Conservation (phyloP, 1,140 invertebrate species). For the Euschistus heros region DNA sequence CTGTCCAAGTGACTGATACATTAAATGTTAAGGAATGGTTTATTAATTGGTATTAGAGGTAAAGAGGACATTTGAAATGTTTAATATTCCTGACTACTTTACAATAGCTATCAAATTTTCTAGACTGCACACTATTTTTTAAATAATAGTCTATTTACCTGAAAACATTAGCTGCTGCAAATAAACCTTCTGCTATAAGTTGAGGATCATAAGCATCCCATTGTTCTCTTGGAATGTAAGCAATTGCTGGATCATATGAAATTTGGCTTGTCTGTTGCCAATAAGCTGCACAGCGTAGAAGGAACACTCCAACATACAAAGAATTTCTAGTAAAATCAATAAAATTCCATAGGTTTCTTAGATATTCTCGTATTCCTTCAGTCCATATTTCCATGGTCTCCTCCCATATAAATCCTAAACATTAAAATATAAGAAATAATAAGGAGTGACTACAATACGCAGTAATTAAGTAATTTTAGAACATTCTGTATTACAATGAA, state of each 20-base stretch:
- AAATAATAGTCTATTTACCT: conserved; percentile 39
- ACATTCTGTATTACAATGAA: no score
- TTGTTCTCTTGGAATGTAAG: conserved; percentile 63
- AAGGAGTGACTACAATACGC: no score
- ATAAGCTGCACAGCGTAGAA: conserved; percentile 65
- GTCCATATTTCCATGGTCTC: conserved; percentile 81
- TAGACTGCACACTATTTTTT: no score
- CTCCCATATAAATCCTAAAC: conserved; percentile 76
- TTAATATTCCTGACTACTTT: no score
- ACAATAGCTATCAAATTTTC: no score
- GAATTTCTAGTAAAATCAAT: conserved; percentile 86
- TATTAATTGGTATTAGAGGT: no score
- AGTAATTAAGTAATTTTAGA: no score
- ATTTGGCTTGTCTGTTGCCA: conserved; percentile 61
- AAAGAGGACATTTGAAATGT: no score
- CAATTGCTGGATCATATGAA: conserved; percentile 46
- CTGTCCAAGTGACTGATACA: no score
- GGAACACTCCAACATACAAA: conserved; percentile 67
- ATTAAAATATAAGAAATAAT: neutral
- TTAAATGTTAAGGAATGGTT: no score
- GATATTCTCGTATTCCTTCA: conserved; percentile 70
- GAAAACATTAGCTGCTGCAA: conserved; percentile 89
- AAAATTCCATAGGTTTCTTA: conserved; percentile 91
- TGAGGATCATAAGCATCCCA: conserved; percentile 93
- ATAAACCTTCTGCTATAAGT: conserved; percentile 85